Percentiles rank a stretch among this genome's conserved stretches.
phyloP scores from a whole-genome alignment of 2,797 vertebrate genomes.

The Iguana delicatissima region DNA sequence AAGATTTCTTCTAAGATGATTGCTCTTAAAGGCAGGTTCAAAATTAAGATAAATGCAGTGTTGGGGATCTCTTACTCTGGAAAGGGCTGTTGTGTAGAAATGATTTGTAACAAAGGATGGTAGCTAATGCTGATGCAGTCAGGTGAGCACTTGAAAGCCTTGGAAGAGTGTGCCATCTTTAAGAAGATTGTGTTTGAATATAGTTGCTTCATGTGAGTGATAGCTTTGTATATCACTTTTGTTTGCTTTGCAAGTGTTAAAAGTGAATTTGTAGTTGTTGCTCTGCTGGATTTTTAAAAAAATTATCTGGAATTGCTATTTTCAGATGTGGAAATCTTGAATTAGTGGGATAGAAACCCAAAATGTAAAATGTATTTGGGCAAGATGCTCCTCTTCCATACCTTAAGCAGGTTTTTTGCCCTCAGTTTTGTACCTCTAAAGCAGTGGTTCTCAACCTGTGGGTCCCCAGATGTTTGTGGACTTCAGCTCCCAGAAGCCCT shows the following conservation, averaged over 20 bases:
- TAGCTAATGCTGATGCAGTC: conserved; percentile 11
- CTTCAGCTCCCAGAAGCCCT: no score
- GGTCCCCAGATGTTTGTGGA: no score
- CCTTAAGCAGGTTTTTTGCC: no score
- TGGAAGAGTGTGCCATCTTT: background rate
- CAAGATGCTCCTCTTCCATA: background rate
- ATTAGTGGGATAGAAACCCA: background rate
- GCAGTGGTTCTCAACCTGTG: no score
- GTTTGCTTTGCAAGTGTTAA: background rate
- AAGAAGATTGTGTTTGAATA: background rate
- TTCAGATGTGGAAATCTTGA: background rate
- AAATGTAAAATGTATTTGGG: background rate
- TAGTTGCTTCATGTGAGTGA: background rate
- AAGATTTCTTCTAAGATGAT: background rate
- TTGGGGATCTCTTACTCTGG: conserved; percentile 11
- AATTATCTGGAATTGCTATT: background rate
- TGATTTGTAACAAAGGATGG: background rate
- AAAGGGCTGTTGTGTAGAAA: background rate
- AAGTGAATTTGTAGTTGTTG: background rate
- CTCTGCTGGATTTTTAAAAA: background rate
- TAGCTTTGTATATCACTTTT: background rate
- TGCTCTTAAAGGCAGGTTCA: background rate
- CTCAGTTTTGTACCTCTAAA: no score
- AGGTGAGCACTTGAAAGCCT: background rate
- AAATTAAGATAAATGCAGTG: conserved; percentile 31